Evolutionary conservation across 2,888 invertebrate species (phyloP), one percentile per base, ranked within the genome.

Genomic region (Drosophila dives): DNA sequence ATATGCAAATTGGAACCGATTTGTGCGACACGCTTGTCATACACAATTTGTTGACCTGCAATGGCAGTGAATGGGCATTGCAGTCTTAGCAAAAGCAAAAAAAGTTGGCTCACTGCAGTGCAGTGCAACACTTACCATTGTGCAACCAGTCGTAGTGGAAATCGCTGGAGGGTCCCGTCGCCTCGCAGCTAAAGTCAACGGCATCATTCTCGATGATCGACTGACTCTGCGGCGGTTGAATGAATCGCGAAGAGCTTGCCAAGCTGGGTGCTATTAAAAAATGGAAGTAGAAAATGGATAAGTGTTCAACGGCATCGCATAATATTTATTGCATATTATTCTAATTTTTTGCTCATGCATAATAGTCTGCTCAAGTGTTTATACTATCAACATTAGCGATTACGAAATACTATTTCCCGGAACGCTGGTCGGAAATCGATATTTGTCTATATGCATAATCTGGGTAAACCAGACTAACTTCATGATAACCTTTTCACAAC

Each of bases 1-100:
- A 93, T 89, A 88, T 92, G 92, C 83, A 93, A 91, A 91, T 92
- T 91, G 74, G 91, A 89, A 67, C 87, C 92, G 76, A 91, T 89
- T 89, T 91, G 92, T 83, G 89, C 88, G 72, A 92, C 83, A 71
- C 93, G 93, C 71, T 89, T 85, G 70, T 91, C 90, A 80, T 92
- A 92, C 64, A 85, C 79, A 80, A 93, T 86, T 76, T 81, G 81
- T 64, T 91, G 91, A 84, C 92, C 93, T 93, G 90, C 70, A 92
- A 88, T 69, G 56, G 11, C 55, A 68, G 23, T 33, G 45, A 36
- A 29, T 12, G 29, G 20, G 8, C 17, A 17, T 26, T 49, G 48
- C 36, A 51, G 64, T n/a, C 34, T 61, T 48, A 80, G 65, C 50
- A 45, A 23, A 29, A 29, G 5, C 3, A 26, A 3, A 26, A 29